Conservation (phyloP, 2,888 invertebrate genomes). For the Rapana venosa region DNA sequence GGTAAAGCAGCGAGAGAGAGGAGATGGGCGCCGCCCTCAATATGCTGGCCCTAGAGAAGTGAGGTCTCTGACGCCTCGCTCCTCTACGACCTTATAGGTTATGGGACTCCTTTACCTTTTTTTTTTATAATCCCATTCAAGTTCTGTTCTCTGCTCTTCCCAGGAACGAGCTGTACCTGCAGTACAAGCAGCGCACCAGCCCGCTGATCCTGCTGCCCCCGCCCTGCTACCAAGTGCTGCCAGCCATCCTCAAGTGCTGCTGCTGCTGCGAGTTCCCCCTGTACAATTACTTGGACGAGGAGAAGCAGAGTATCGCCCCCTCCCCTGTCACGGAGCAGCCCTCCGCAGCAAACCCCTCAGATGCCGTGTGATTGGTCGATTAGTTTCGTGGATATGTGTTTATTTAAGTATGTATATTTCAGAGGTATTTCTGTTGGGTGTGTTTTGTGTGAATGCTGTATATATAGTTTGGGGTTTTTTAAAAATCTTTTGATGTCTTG, state of each 20-base stretch:
- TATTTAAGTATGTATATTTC: no score
- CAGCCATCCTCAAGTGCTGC: conserved; percentile 88
- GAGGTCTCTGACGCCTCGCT: no score
- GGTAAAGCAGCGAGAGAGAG: no score
- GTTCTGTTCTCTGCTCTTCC: conserved; percentile 48
- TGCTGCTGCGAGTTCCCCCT: conserved; percentile 93
- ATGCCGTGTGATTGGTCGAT: conserved; percentile 1
- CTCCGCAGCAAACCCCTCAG: not conserved
- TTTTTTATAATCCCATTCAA: not conserved
- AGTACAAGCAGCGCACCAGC: conserved; percentile 92
- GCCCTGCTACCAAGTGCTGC: conserved; percentile 91
- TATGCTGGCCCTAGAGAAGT: no score
- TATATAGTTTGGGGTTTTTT: no score
- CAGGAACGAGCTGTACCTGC: conserved; percentile 90
- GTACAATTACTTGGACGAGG: conserved; percentile 82
- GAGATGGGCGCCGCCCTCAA: no score
- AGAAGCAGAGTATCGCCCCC: conserved; percentile 55
- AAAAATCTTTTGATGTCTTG: no score
- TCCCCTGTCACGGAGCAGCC: conserved; percentile 20
- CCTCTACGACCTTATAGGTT: no score
- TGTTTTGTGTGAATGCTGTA: no score
- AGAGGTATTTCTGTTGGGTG: no score
- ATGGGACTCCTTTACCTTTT: no score
- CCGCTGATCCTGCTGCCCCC: conserved; percentile 93
- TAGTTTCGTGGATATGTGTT: no score